Conservation (phyloP, 2,797 vertebrate genomes). For the Acropternis orthonyx region DNA sequence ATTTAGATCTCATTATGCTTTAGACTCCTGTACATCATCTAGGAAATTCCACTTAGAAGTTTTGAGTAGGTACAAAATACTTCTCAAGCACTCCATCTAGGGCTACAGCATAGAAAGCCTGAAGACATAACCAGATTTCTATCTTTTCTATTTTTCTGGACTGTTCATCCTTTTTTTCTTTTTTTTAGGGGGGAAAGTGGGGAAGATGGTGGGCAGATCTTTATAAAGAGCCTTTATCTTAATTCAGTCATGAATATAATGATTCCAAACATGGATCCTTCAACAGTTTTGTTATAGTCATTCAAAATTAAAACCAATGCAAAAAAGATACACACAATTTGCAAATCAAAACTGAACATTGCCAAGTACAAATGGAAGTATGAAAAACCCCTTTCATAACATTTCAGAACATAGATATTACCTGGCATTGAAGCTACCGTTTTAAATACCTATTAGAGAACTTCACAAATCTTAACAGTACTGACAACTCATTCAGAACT, state of each 20-base stretch:
- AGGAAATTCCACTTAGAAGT: not conserved
- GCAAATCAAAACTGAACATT: constrained; percentile 37
- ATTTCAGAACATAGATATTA: constrained; percentile 53
- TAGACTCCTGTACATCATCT: not conserved
- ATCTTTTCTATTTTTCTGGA: not conserved
- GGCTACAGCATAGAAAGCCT: not conserved
- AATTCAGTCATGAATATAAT: not conserved
- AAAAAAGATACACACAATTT: not conserved
- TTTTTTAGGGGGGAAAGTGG: fast-evolving
- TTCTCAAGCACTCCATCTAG: not conserved
- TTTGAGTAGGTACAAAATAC: not conserved
- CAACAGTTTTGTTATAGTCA: not conserved
- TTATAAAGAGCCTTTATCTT: not conserved
- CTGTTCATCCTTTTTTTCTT: not conserved
- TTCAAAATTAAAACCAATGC: not conserved
- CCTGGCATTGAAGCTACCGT: constrained; percentile 47
- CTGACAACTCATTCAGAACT: constrained; percentile 57
- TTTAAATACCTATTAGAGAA: constrained; percentile 61
- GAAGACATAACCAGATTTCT: not conserved
- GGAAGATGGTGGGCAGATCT: not conserved
- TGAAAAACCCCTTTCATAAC: constrained; percentile 58
- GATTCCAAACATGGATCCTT: not conserved
- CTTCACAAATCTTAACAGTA: constrained; percentile 52
- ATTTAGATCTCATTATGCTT: not conserved
- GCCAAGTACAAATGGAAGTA: constrained; percentile 17